Conservation (phyloP, 1,140 invertebrate species). For the Lepidostoma basale region DNA sequence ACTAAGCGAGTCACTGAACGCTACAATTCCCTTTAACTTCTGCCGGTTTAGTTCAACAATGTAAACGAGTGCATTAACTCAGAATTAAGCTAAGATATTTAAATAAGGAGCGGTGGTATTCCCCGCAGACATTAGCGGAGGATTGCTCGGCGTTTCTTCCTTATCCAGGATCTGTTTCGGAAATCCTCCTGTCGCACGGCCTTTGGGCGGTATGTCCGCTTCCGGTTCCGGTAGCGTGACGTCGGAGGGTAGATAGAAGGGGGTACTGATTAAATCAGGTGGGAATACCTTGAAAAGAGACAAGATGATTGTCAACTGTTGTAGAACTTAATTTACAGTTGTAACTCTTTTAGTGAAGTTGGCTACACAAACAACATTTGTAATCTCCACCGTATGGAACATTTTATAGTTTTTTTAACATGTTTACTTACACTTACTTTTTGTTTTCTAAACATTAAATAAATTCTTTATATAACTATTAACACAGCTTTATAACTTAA, state of each 20-base stretch:
- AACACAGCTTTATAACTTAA: too few relatives aligned
- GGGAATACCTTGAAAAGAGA: not conserved
- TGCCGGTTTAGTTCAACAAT: slow-evolving; percentile 1
- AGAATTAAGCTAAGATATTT: slow-evolving; percentile 7
- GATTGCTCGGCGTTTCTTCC: slow-evolving; percentile 12
- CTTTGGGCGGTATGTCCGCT: slow-evolving; percentile 28
- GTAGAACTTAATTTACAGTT: not conserved
- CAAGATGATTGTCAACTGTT: not conserved
- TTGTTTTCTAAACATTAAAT: too few relatives aligned
- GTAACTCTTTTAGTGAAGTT: too few relatives aligned
- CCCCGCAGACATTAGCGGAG: slow-evolving; percentile 16
- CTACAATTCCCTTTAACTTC: not conserved
- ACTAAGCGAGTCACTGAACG: too few relatives aligned
- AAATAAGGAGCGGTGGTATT: slow-evolving; percentile 15
- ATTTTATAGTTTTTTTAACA: too few relatives aligned
- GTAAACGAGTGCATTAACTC: slow-evolving; percentile 19
- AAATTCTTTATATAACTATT: too few relatives aligned
- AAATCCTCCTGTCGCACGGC: slow-evolving; percentile 37
- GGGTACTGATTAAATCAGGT: slow-evolving; percentile 19
- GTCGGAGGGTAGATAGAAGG: not conserved
- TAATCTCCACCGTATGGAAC: too few relatives aligned
- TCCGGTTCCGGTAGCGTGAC: not conserved
- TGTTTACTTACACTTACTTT: too few relatives aligned
- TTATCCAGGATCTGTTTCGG: slow-evolving; percentile 27
- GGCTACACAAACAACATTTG: too few relatives aligned